Evolutionary conservation across 2,797 vertebrate genomes (phyloP).

Genomic region (Lagothrix lagotricha): DNA sequence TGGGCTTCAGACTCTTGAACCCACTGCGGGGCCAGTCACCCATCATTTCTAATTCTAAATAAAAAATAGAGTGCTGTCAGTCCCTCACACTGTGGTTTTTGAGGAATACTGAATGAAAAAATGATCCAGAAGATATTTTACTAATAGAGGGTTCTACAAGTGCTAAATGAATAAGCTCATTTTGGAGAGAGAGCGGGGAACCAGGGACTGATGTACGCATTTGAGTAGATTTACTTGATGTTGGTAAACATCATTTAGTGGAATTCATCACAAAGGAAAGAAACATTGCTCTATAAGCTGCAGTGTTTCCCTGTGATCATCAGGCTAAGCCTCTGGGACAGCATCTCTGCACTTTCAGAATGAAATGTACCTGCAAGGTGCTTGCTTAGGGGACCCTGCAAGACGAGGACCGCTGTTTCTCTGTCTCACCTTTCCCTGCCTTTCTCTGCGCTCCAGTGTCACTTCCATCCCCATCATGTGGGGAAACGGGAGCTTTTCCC

Average conservation of each 20-base stretch:
- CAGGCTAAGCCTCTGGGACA: not conserved
- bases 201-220: not conserved
- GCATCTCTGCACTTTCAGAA: rapidly evolving
- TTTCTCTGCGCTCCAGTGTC: too few species aligned
- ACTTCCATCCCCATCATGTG: too few species aligned
- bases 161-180: not conserved
- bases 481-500: not conserved
- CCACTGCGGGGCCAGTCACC: not conserved
- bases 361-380: rapidly evolving
- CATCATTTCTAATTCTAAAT: not conserved
- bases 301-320: not conserved
- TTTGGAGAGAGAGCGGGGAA: not conserved
- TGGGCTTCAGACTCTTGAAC: not conserved
- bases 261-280: not conserved
- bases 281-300: not conserved
- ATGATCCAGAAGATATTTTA: not conserved
- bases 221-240: too few species aligned
- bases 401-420: not conserved
- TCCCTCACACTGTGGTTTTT: not conserved
- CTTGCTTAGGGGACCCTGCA: rapidly evolving
- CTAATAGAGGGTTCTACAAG: not conserved
- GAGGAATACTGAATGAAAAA: not conserved
- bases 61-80: not conserved
- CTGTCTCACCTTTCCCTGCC: too few species aligned
- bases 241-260: not conserved